Percentiles rank a stretch among this genome's conserved stretches.
These are phyloP conservation scores for Taxidea taxus DNA, from an alignment of 2,113 vertebrate genomes.

Conservation along the genomic window DNA sequence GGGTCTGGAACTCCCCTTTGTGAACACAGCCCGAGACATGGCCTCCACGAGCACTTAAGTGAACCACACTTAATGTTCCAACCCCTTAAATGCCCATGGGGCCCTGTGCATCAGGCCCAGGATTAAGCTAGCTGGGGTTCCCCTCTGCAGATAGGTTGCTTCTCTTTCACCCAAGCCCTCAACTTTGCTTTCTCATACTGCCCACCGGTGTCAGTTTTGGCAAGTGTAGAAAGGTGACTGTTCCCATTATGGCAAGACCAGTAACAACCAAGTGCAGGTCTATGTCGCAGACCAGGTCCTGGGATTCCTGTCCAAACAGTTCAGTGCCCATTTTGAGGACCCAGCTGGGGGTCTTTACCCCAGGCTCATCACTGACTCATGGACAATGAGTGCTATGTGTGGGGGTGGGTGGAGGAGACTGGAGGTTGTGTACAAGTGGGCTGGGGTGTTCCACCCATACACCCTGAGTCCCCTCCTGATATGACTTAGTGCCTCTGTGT, in stretches of 20 bases:
- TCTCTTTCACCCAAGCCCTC: neutral
- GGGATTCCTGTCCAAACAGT: neutral
- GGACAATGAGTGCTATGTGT: neutral
- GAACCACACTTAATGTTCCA: neutral
- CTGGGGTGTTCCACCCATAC: neutral
- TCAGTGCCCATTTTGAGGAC: neutral
- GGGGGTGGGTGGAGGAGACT: neutral
- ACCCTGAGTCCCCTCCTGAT: neutral
- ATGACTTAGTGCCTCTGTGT: neutral
- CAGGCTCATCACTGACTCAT: neutral
- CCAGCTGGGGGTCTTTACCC: neutral
- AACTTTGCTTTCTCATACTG: neutral
- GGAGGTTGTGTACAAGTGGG: no score
- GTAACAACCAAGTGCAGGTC: no score
- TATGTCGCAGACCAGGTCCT: neutral
- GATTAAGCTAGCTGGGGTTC: neutral
- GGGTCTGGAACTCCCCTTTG: neutral
- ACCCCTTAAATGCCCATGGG: neutral
- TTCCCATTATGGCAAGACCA: neutral
- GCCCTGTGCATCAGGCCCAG: neutral
- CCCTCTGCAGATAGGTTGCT: neutral
- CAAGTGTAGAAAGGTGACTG: neutral
- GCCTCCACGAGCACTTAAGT: neutral
- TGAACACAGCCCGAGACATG: neutral
- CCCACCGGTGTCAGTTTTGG: neutral